Evolutionary conservation across 2,888 invertebrate species (phyloP), one percentile per base, ranked within the genome.

Genomic region (Drosophila niveifrons): DNA sequence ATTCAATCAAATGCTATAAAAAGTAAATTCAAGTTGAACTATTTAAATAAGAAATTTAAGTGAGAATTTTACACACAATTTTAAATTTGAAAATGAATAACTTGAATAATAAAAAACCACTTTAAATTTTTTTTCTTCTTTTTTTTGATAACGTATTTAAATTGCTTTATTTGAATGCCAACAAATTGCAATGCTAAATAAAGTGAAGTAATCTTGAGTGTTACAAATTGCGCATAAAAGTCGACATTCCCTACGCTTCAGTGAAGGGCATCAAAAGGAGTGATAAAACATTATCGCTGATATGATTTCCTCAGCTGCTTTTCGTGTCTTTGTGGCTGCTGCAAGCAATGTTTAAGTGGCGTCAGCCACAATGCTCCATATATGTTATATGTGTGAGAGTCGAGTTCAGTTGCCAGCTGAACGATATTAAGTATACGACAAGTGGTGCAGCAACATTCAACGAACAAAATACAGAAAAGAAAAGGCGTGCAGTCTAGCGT

Each of bases 401-500:
- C 15, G 17, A 62, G 53, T 46, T 34, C 29, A 15, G 48, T 41
- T 58, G 10, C 34, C 15, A 44, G 28, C 50, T n/a, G n/a, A 18
- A 8, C 34, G 58, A 66, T 61, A 31, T 10, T 10, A 31, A 10
- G 31, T 31, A 10, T 31, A 10, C 31, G 31, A 44, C 50, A 61
- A 28, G 23, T 29, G n/a, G 43, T 18, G 53, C 41, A 11, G 41
- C 9, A 41, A 23, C 23, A 23, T 23, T 6, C 23, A 23, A 23
- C 23, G 6, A 23, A 23, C 1, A 4, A 4, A 18, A 23, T 6
- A 23, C 3, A 23, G 4, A 23, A 23, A 23, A 6, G 23, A 46
- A 56, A 43, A 51, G 36, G 53, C 58, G 51, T 28, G 58, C 52
- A 63, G 63, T 64, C 56, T 63, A 50, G 67, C 61, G 66, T 66